These are phyloP conservation scores for Chironomus tepperi DNA, from an alignment of 1,140 invertebrate genomes.

Conservation along the genomic window DNA sequence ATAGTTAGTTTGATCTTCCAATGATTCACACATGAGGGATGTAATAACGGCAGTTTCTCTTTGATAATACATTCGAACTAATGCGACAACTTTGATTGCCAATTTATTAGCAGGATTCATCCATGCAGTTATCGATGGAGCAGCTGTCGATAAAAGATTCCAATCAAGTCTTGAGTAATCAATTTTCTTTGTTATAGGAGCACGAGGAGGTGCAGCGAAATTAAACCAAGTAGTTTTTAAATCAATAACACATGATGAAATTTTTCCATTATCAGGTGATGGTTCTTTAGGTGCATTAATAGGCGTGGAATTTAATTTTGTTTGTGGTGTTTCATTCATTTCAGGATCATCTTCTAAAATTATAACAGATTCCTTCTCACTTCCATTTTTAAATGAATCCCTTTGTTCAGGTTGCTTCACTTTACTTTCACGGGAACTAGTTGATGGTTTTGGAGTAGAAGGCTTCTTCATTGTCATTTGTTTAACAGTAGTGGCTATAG, in stretches of 20 bases:
- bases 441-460: conserved; percentile 37
- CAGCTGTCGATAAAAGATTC: conserved; percentile 92
- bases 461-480: conserved; percentile 36
- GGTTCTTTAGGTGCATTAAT: conserved; percentile 38
- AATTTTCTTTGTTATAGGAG: conserved; percentile 88
- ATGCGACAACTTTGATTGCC: conserved; percentile 68
- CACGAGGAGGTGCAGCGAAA: conserved; percentile 90
- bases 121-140: conserved; percentile 94
- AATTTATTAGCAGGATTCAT: conserved; percentile 90
- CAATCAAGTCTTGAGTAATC: conserved; percentile 78
- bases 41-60: conserved; percentile 80
- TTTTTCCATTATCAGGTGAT: conserved; percentile 53
- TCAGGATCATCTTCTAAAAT: neutral
- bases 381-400: neutral
- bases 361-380: conserved; percentile 29
- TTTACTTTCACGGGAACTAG: conserved; percentile 26
- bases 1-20: conserved; percentile 54
- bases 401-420: conserved; percentile 20
- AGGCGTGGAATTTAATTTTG: conserved; percentile 35
- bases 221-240: conserved; percentile 92
- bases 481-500: conserved; percentile 37
- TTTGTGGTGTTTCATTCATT: conserved; percentile 27
- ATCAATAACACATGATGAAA: conserved; percentile 74
- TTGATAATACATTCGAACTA: conserved; percentile 65
- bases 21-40: conserved; percentile 87